Conservation (phyloP, 2,797 vertebrate genomes). For the Meriones psammophilus region DNA sequence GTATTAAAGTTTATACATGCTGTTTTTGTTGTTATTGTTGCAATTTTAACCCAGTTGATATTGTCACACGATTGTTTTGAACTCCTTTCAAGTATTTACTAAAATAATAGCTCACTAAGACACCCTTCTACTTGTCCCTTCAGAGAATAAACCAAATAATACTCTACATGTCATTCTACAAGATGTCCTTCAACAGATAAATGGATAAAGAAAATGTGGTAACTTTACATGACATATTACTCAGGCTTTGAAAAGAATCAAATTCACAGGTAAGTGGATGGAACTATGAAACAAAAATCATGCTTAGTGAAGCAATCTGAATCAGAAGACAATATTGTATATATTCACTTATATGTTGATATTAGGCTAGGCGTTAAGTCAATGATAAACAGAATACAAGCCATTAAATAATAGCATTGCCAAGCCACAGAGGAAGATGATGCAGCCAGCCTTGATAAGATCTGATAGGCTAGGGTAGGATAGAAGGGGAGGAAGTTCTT, state of each 20-base stretch:
- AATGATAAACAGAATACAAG: neutral
- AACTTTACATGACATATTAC: neutral
- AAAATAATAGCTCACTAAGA: neutral
- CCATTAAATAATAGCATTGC: neutral
- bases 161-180: neutral
- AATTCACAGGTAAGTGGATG: neutral
- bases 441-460: too few species aligned
- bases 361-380: neutral
- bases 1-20: neutral
- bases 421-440: too few species aligned
- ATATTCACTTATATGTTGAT: neutral
- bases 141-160: neutral
- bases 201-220: neutral
- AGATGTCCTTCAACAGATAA: neutral
- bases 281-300: neutral
- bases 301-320: neutral
- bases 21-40: neutral
- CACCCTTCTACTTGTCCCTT: rapidly evolving
- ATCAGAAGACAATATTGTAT: neutral
- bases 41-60: neutral
- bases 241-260: neutral
- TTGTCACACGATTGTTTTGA: neutral
- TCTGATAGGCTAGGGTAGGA: too few species aligned
- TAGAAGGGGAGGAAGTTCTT: too few species aligned
- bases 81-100: neutral